Evolutionary conservation across 2,888 invertebrate genomes (phyloP), one percentile per base, ranked within the genome.

Genomic region (Polydesmus complanatus): DNA sequence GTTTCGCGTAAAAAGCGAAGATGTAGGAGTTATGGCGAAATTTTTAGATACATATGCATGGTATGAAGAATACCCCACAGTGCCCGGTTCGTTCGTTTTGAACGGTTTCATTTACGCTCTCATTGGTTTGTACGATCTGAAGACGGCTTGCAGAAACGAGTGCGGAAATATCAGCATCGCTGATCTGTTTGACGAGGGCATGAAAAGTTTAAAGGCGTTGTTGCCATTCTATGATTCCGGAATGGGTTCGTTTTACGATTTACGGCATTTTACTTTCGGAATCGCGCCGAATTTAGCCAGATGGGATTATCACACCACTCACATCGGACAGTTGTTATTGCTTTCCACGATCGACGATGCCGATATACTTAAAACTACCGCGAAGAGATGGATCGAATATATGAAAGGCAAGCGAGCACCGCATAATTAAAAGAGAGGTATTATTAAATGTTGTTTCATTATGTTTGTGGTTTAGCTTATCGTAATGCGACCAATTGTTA

Each of bases 21-120:
- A 84, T 65, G 88, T 88, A 61, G 94, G 94, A 2, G 90, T 94
- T 3, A 78, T 85, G 66, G 88, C 93, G 0, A 78, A 81, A 66
- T 95, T 93, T 77, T 80, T 92, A 75, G 87, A 86, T 68, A 84
- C 85, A 72, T 86, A 84, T 70, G 81, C 85, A 60, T 97, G 96
- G 96, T 97, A 94, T 73, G 97, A 98, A 73, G 98, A 98, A 73
- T 98, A 98, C 75, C 98, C 98, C 0, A 97, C 97, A 0, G 84
- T 83, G 60, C 97, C 97, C 0, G 82, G 93, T 2, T 85, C 91
- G 0, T 96, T 93, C 77, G 96, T 98, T 14, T 81, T 98, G 25
- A 98, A 98, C 77, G 98, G 98, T 52, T 98, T 98, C 77, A 93
- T 98, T 69, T 98, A 96, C 77, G 90, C 97, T 0, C 78, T 98